Conservation (phyloP, 2,888 invertebrate genomes). For the Caradrina kadenii region DNA sequence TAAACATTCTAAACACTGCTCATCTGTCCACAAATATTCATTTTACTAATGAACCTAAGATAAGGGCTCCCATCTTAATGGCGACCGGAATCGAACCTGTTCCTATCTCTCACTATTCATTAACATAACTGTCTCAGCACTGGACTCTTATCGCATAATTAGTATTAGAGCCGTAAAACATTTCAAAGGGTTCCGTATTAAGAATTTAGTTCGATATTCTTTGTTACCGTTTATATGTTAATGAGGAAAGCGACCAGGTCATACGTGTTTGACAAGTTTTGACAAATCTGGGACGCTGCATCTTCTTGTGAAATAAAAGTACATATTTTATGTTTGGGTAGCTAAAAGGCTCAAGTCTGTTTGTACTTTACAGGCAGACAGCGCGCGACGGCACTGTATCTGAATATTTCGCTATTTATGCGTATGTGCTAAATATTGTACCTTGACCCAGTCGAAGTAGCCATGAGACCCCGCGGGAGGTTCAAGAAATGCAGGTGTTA, state of each 20-base stretch:
- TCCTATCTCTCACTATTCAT: slow-evolving; percentile 64
- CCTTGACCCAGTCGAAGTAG: slow-evolving; percentile 49
- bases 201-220: slow-evolving; percentile 38
- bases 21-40: slow-evolving; percentile 38
- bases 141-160: slow-evolving; percentile 66
- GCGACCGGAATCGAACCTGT: slow-evolving; percentile 46
- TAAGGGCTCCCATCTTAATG: slow-evolving; percentile 59
- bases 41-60: slow-evolving; percentile 62
- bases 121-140: slow-evolving; percentile 66
- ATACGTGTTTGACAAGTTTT: slow-evolving; percentile 50
- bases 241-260: slow-evolving; percentile 52
- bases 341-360: slow-evolving; percentile 4
- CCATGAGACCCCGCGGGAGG: slow-evolving; percentile 42
- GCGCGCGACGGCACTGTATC: slow-evolving; percentile 11
- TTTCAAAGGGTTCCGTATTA: slow-evolving; percentile 43
- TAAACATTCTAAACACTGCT: slow-evolving; percentile 20
- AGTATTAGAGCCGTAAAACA: slow-evolving; percentile 51
- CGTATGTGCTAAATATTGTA: slow-evolving; percentile 42
- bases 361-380: slow-evolving; percentile 19
- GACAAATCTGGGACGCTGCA: slow-evolving; percentile 32
- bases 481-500: slow-evolving; percentile 42
- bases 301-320: not conserved
- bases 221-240: slow-evolving; percentile 46
- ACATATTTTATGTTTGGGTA: slow-evolving; percentile 12
- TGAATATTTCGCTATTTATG: slow-evolving; percentile 29